Evolutionary conservation across 2,888 invertebrate species (phyloP).

Genomic region (Colostygia pectinataria): DNA sequence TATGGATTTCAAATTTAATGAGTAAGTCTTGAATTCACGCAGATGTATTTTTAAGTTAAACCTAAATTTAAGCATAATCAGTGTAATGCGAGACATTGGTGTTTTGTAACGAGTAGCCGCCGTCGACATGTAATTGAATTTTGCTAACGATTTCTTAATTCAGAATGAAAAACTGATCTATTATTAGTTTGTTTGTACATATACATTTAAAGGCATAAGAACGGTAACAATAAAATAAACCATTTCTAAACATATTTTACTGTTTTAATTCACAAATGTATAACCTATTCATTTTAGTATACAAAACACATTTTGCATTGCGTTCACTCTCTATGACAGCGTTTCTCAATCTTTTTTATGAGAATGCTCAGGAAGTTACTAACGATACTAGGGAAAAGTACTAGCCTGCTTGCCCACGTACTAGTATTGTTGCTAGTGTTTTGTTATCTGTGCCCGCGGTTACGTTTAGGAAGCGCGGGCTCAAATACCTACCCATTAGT

Average conservation of each 20-base stretch:
- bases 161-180: conserved; percentile 74
- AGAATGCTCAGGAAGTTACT: too few species aligned
- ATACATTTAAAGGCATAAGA: conserved; percentile 79
- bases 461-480: too few species aligned
- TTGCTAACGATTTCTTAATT: conserved; percentile 75
- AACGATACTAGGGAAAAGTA: too few species aligned
- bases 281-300: too few species aligned
- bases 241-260: conserved; percentile 71
- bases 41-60: conserved; percentile 78
- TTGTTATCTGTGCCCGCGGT: too few species aligned
- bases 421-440: too few species aligned
- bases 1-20: conserved; percentile 72
- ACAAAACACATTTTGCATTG: too few species aligned
- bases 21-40: conserved; percentile 64
- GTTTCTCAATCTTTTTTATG: too few species aligned
- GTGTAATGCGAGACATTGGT: conserved; percentile 69
- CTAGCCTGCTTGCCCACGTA: too few species aligned
- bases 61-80: conserved; percentile 72
- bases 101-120: conserved; percentile 59
- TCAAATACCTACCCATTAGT: too few species aligned
- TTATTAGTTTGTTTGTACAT: conserved; percentile 82
- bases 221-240: conserved; percentile 79
- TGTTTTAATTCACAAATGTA: conserved; percentile 44
- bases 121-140: conserved; percentile 63
- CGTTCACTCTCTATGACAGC: too few species aligned